A percentile compares a stretch with the other conserved stretches of the same genome.
These are phyloP conservation scores for Origma solitaria DNA, from an alignment of 2,113 vertebrate species.

Conservation along the genomic window DNA sequence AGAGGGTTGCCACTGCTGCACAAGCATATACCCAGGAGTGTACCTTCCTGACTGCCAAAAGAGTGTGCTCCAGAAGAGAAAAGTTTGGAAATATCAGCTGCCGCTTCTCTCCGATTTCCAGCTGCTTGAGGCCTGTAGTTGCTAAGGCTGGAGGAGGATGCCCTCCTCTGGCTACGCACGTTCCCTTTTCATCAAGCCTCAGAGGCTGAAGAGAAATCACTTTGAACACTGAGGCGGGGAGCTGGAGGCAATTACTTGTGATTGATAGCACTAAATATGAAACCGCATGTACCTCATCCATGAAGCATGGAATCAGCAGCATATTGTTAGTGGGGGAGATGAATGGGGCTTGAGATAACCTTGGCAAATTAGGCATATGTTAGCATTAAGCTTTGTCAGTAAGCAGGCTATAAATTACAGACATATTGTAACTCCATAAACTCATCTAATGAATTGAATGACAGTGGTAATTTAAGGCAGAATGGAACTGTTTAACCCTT, in stretches of 20 bases:
- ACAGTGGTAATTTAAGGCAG: constrained; percentile 66
- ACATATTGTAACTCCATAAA: constrained; percentile 76
- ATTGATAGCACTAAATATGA: constrained; percentile 81
- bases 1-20: not conserved
- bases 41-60: not conserved
- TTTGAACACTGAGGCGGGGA: constrained; percentile 72
- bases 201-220: constrained; percentile 52
- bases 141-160: constrained; percentile 58
- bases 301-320: constrained; percentile 68
- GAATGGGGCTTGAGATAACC: constrained; percentile 81
- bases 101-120: not conserved
- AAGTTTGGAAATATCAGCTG: not conserved
- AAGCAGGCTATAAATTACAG: constrained; percentile 79
- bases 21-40: not conserved
- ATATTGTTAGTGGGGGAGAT: constrained; percentile 74
- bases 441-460: constrained; percentile 76
- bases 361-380: constrained; percentile 79
- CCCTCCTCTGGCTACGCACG: constrained; percentile 62
- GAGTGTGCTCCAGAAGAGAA: not conserved
- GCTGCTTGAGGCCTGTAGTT: not conserved
- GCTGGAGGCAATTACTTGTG: constrained; percentile 77
- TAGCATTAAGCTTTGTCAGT: constrained; percentile 75
- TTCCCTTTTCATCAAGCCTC: constrained; percentile 40
- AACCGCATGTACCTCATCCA: constrained; percentile 71
- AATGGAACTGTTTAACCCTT: constrained; percentile 68